Base-by-base conservation (phyloP, 92 coral and sea anemone species). In the Hydrozoanthus gracilis region DNA sequence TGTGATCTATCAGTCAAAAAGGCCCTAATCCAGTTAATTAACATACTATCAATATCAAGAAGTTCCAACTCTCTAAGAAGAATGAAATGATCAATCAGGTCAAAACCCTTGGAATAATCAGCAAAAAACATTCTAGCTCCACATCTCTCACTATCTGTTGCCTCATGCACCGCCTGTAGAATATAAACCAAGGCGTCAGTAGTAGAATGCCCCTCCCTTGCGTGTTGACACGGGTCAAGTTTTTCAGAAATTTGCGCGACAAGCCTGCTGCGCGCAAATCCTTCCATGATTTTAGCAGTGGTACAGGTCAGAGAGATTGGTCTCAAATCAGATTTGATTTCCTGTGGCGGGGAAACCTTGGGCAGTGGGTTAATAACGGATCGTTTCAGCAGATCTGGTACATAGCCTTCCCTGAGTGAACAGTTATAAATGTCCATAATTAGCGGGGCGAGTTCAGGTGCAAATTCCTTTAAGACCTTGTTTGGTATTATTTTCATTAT, bases 41-140 rank as follows among this genome's bases (percentile, higher is more conserved):
- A 16, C 39, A 65, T 44, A 3, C 4, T 15, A 16, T 65, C 39
- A 2, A n/a, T 16, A 17, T 15, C 71, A 3, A 65, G 9, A 65
- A 15, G 39, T 15, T 62, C 77, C 76, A 87, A 50, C 71, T 77
- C 89, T 4, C 64, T 62, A n/a, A 77, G 46, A 44, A 87, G 86
- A 13, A 77, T 77, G 58, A 10, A 61, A 51, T 87, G 89, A 55
- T 87, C 73, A 16, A 87, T 65, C 39, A 87, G 16, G 66, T 87
- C 75, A 56, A 54, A 77, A 10, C 84, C 84, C 65, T 86, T 86
- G 11, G 75, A 39, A 44, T 35, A 70, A 44, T 70, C 75, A 35
- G 75, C 75, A 70, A 70, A 70, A 50, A 70, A 70, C 13, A 70
- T 44, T 35, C 75, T 60, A 20, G 72, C 48, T 7, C 47, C 48